Percentiles rank a stretch among this genome's conserved stretches.
Evolutionary conservation across 2,888 invertebrate genomes (phyloP).

Genomic region (Platycnemis pennipes): DNA sequence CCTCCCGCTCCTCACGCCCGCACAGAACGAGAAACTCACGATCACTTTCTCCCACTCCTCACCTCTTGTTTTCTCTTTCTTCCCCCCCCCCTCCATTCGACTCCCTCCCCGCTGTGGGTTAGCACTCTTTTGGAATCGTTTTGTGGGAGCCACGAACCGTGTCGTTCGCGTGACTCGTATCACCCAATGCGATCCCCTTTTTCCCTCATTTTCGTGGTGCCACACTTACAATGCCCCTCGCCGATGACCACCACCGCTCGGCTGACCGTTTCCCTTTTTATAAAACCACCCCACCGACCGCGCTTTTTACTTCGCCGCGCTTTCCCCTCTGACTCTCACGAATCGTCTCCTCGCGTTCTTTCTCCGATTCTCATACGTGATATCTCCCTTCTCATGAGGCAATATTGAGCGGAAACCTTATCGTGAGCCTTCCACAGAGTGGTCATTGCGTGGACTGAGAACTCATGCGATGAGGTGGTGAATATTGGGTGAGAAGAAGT

Average conservation of each 20-base stretch:
- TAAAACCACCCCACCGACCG: background rate
- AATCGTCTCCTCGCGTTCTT: background rate
- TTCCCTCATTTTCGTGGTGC: no score
- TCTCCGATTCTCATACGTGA: background rate
- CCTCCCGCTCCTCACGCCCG: constrained; percentile 25
- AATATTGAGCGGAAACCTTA: background rate
- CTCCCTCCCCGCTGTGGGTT: constrained; percentile 7
- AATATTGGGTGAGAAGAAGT: no score
- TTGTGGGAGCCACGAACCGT: constrained; percentile 59
- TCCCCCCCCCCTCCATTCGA: background rate
- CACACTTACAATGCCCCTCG: background rate
- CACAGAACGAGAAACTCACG: constrained; percentile 44
- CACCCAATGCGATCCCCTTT: constrained; percentile 37
- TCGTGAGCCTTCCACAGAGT: background rate
- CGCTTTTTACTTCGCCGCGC: background rate
- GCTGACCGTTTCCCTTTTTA: constrained; percentile 34
- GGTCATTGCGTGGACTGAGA: no score
- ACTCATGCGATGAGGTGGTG: no score
- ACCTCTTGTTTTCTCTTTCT: background rate
- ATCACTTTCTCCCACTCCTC: constrained; percentile 40
- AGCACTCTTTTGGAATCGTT: constrained; percentile 61
- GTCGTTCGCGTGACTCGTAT: constrained; percentile 63
- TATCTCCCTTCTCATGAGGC: background rate
- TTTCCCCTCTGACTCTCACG: background rate
- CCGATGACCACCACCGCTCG: constrained; percentile 59